phyloP scores from a whole-genome alignment of 2,888 invertebrate species.

The Coelogynopora nodosa region DNA sequence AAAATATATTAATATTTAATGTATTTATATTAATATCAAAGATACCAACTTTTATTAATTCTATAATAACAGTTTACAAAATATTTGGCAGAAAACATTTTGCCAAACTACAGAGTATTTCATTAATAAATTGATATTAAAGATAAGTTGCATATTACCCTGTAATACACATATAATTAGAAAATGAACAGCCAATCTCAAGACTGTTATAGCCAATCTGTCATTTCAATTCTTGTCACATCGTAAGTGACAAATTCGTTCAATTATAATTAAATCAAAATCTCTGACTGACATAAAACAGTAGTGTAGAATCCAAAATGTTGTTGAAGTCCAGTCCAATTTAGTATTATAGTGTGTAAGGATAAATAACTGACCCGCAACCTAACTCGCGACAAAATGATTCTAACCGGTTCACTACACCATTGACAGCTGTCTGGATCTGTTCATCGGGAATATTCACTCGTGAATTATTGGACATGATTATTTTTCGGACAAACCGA shows the following conservation, averaged over 20 bases:
- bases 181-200: neutral
- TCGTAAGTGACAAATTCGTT: conserved; percentile 31
- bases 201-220: conserved; percentile 9
- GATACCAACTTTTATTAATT: too few relatives aligned
- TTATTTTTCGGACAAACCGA: conserved; percentile 1
- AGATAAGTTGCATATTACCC: too few relatives aligned
- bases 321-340: conserved; percentile 13
- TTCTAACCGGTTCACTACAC: neutral
- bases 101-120: too few relatives aligned
- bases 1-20: too few relatives aligned
- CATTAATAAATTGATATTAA: too few relatives aligned
- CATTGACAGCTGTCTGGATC: conserved; percentile 10
- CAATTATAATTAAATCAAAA: conserved; percentile 28
- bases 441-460: conserved; percentile 11
- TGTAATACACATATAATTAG: neutral
- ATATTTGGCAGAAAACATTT: too few relatives aligned
- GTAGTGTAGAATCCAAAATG: neutral
- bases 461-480: conserved; percentile 29
- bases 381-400: neutral
- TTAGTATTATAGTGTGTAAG: too few relatives aligned
- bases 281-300: neutral
- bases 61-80: too few relatives aligned
- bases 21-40: too few relatives aligned
- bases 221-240: conserved; percentile 7
- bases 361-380: conserved; percentile 13